phyloP scores from a whole-genome alignment of 1,140 invertebrate species.

The Fragariocoptes setiger region DNA sequence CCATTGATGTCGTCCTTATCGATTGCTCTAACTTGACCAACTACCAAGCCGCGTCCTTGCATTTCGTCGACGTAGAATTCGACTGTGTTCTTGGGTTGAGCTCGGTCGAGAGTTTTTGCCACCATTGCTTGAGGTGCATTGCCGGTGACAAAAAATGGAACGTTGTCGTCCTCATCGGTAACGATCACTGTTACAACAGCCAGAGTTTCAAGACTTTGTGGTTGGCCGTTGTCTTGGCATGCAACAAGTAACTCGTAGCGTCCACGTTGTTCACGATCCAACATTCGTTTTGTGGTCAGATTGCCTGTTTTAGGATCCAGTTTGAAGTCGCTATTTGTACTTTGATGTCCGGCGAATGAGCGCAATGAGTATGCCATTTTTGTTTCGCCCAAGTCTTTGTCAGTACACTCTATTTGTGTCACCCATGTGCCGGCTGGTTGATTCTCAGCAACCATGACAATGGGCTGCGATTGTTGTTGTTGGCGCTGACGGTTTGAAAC shows the following conservation, averaged over 20 bases:
- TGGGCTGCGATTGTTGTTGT: too few relatives aligned
- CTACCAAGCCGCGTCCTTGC: background rate
- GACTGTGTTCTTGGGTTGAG: too few relatives aligned
- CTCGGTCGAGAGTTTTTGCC: too few relatives aligned
- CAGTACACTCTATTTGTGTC: conserved; percentile 28
- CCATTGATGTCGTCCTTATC: background rate
- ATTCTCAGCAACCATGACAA: background rate
- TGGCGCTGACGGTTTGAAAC: too few relatives aligned
- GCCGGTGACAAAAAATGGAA: conserved; percentile 17
- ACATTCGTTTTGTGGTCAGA: conserved; percentile 31
- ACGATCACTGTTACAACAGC: conserved; percentile 27
- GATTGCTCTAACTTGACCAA: background rate
- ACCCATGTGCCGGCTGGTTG: conserved; percentile 29
- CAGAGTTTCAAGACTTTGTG: conserved; percentile 11
- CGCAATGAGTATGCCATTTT: conserved; percentile 30
- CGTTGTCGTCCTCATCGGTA: conserved; percentile 31
- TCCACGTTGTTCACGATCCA: conserved; percentile 45
- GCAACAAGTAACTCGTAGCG: conserved; percentile 8
- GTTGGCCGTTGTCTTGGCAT: conserved; percentile 7
- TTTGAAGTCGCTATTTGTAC: conserved; percentile 26
- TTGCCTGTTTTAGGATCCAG: conserved; percentile 44
- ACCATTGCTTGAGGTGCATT: background rate
- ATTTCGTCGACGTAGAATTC: background rate
- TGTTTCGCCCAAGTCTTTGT: conserved; percentile 42
- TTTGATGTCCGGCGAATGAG: conserved; percentile 38